Evolutionary conservation across 2,113 vertebrate species (phyloP).

Genomic region (Elaphurus davidianus): DNA sequence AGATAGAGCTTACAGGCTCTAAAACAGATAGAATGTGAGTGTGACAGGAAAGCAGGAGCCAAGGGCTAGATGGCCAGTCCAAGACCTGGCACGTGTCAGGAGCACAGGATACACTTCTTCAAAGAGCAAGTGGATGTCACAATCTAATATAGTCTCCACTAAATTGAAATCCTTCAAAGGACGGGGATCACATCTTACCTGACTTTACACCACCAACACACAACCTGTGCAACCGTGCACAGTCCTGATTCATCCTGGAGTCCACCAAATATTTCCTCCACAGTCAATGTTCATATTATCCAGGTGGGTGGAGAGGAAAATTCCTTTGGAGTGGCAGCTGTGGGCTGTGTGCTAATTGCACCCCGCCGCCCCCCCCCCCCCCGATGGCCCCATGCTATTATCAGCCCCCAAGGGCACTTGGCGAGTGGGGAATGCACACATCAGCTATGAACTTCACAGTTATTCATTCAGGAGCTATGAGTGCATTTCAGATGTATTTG

Average conservation of each 20-base stretch:
- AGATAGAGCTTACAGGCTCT: too few species aligned
- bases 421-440: neutral
- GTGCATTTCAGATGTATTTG: neutral
- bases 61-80: rapidly evolving
- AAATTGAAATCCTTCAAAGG: neutral
- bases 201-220: neutral
- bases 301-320: neutral
- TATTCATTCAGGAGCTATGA: neutral
- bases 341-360: neutral
- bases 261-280: neutral
- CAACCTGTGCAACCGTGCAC: too few species aligned
- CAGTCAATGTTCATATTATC: too few species aligned
- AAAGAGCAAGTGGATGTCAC: neutral
- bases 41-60: neutral
- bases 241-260: rapidly evolving
- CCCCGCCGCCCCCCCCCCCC: neutral
- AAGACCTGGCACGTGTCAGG: rapidly evolving
- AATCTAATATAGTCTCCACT: neutral
- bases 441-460: neutral
- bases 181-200: neutral
- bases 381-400: rapidly evolving
- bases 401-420: neutral
- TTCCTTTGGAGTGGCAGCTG: too few species aligned
- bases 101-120: rapidly evolving
- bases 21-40: neutral